Percentiles rank a stretch among this genome's conserved stretches.
These are phyloP conservation scores for Erythrolamprus reginae DNA, from an alignment of 2,113 vertebrate genomes.

Conservation along the genomic window DNA sequence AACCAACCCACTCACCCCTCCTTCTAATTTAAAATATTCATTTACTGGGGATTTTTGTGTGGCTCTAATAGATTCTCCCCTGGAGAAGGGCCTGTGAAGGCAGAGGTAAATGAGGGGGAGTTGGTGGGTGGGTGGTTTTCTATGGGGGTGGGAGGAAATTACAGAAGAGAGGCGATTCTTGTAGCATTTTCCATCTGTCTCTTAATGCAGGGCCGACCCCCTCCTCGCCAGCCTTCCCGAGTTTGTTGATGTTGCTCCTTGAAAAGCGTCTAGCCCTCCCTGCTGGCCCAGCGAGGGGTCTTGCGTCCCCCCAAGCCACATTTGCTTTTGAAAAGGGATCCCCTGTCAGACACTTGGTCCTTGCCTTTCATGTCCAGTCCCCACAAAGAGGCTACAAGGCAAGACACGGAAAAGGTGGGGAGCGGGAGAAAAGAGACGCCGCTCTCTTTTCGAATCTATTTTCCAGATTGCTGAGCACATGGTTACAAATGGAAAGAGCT, in stretches of 20 bases:
- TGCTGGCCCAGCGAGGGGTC: slow-evolving; percentile 77
- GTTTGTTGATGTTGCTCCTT: slow-evolving; percentile 87
- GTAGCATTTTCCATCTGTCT: slow-evolving; percentile 68
- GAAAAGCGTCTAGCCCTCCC: slow-evolving; percentile 74
- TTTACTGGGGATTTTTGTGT: slow-evolving; percentile 1
- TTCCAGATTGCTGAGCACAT: slow-evolving; percentile 83
- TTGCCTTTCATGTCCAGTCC: slow-evolving; percentile 79
- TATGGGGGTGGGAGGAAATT: neutral
- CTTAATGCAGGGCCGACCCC: slow-evolving; percentile 61
- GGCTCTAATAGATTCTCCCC: neutral
- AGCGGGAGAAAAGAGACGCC: slow-evolving; percentile 63
- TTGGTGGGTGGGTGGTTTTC: neutral
- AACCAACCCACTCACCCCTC: neutral
- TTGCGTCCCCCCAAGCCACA: slow-evolving; percentile 71
- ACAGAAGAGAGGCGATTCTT: slow-evolving; percentile 64
- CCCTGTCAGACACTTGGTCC: slow-evolving; percentile 80
- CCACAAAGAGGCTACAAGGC: slow-evolving; percentile 77
- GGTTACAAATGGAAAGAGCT: slow-evolving; percentile 74
- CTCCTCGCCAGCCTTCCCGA: slow-evolving; percentile 60
- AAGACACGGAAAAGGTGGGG: slow-evolving; percentile 61
- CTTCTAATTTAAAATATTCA: neutral
- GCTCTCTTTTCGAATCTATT: too few relatives aligned
- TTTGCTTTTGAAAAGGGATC: slow-evolving; percentile 87
- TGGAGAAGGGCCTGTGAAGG: neutral
- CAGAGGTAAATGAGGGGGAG: neutral